Evolutionary conservation across 2,888 invertebrate genomes (phyloP).

Genomic region (Ophion ellenae): DNA sequence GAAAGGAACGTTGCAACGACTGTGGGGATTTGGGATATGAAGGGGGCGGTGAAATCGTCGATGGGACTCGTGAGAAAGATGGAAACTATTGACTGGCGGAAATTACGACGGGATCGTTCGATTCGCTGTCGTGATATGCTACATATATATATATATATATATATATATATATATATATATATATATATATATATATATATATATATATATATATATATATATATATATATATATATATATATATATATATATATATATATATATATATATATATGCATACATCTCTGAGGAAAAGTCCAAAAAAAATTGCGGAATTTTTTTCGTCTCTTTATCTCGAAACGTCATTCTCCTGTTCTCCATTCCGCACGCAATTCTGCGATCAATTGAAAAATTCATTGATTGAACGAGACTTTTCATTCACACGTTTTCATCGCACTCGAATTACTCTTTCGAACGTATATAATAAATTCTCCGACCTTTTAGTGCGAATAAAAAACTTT

Average conservation of each 20-base stretch:
- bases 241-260: no score
- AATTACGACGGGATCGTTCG: slow-evolving; percentile 67
- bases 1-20: no score
- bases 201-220: background rate
- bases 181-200: no score
- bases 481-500: no score
- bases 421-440: background rate
- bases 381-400: slow-evolving; percentile 11
- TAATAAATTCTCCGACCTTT: no score
- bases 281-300: no score
- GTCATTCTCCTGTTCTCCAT: slow-evolving; percentile 7
- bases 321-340: background rate
- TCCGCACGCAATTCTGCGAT: background rate
- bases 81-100: slow-evolving; percentile 68
- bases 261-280: background rate
- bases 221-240: no score
- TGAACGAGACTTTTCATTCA: slow-evolving; percentile 7
- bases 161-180: no score
- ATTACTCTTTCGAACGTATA: background rate
- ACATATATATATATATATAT: no score
- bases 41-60: background rate
- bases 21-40: no score
- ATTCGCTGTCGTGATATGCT: slow-evolving; percentile 4
- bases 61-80: slow-evolving; percentile 18
- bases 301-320: background rate